Evolutionary conservation across 2,797 vertebrate species (phyloP), one percentile per base, ranked within the genome.

Genomic region (Melanotaenia maccullochi): DNA sequence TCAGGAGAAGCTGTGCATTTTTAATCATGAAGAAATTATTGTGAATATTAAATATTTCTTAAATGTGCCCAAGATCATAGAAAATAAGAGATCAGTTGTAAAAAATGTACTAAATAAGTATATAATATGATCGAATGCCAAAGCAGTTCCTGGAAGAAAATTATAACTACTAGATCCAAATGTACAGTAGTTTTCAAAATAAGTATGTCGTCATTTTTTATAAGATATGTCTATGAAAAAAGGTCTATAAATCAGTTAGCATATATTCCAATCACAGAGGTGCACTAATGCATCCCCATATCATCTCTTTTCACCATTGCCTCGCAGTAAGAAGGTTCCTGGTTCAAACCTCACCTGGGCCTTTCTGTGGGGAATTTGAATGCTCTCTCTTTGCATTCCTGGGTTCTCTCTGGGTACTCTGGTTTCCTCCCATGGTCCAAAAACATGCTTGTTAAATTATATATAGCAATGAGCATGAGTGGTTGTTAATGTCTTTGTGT

Each of bases 21-120:
- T 60, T 12, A 5, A 56, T 36, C 24, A 28, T 63, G n/a, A 71
- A 38, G 51, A 61, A 14, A 49, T 9, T 40, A 16, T 30, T 30
- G 30, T 52, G n/a, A 52, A 47, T 56, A 56, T 49, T 64, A 54
- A 28, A 65, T 22, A 28, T 60, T 30, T 22, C 60, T 24, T 40
- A 32, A 65, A 44, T 28, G 32, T 65, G 38, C 12, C 14, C 38
- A 40, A 32, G 61, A 33, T 2, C 3, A 61, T 32, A 22, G 44
- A 61, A 20, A 52, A 52, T 52, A 24, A 12, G 4, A 12, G 22
- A 24, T 52, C 22, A 52, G 12, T 24, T 52, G 9, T 11, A 30
- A 9, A 24, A 24, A 47, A 18, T 47, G 42, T 47, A n/a, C n/a
- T 18, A 8, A 52, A 24, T 13, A n/a, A 9, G 9, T 51, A 51